These are phyloP conservation scores for Icerya purchasi DNA, from an alignment of 2,888 invertebrate genomes.

Conservation along the genomic window DNA sequence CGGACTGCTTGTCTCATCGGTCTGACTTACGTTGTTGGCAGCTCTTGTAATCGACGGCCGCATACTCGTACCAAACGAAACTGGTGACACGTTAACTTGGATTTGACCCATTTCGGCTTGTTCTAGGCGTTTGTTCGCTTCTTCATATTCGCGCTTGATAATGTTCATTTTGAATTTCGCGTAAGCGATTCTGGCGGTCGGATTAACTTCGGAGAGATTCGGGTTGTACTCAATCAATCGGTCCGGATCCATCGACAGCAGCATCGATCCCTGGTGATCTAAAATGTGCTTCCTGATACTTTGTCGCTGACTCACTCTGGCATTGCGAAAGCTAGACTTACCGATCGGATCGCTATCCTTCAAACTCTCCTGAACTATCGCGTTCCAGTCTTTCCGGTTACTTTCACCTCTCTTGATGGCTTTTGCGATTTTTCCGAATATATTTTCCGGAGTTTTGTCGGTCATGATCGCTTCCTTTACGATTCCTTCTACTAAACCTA, in stretches of 20 bases:
- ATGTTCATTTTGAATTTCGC: conserved; percentile 68
- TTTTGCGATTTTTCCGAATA: conserved; percentile 62
- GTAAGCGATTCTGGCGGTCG: conserved; percentile 60
- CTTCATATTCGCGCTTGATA: conserved; percentile 35
- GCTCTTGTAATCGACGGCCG: neutral
- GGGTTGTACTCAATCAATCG: conserved; percentile 63
- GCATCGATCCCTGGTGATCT: conserved; percentile 37
- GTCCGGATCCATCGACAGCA: conserved; percentile 46
- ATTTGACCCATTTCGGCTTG: neutral
- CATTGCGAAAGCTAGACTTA: conserved; percentile 30
- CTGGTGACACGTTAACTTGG: neutral
- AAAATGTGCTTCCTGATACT: conserved; percentile 49
- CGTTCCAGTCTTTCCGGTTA: conserved; percentile 63
- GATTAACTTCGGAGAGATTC: conserved; percentile 47
- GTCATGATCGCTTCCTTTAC: conserved; percentile 46
- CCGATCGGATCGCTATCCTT: conserved; percentile 54
- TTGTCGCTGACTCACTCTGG: conserved; percentile 40
- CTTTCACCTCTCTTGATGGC: conserved; percentile 45
- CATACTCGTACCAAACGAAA: neutral
- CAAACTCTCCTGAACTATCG: conserved; percentile 50
- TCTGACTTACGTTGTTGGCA: neutral
- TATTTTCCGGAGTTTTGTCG: conserved; percentile 49
- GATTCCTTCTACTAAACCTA: conserved; percentile 65
- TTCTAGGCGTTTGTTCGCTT: neutral
- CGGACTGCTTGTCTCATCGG: no score